Conservation (phyloP, 2,113 vertebrate species). For the Emydocephalus ijimae region DNA sequence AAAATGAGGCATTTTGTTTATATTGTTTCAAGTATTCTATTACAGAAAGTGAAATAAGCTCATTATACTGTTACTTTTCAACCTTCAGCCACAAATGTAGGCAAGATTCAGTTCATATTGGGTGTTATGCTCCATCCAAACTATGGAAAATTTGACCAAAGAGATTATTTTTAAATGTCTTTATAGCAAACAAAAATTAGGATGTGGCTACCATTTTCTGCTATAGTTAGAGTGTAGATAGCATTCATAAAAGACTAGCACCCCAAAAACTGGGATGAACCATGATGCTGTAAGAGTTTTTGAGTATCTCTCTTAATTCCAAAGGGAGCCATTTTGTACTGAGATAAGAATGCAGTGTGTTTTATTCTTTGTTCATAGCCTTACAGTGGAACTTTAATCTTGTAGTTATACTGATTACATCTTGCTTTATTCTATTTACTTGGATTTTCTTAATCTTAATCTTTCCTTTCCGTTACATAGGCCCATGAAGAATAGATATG, state of each 20-base stretch:
- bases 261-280: background rate
- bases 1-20: background rate
- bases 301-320: background rate
- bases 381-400: background rate
- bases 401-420: background rate
- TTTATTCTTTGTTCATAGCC: background rate
- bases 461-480: background rate
- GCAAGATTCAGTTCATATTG: background rate
- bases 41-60: background rate
- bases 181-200: background rate
- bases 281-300: background rate
- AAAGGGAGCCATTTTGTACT: background rate
- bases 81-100: background rate
- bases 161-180: background rate
- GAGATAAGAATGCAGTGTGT: background rate
- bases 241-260: background rate
- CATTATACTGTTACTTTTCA: background rate
- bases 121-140: background rate
- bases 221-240: background rate
- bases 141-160: background rate
- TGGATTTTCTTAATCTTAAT: background rate
- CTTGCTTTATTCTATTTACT: background rate
- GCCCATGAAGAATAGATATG: background rate
- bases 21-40: background rate
- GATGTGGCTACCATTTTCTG: background rate